Base-by-base conservation (phyloP, 2,888 invertebrate species). In the Cerceris ruficornis region DNA sequence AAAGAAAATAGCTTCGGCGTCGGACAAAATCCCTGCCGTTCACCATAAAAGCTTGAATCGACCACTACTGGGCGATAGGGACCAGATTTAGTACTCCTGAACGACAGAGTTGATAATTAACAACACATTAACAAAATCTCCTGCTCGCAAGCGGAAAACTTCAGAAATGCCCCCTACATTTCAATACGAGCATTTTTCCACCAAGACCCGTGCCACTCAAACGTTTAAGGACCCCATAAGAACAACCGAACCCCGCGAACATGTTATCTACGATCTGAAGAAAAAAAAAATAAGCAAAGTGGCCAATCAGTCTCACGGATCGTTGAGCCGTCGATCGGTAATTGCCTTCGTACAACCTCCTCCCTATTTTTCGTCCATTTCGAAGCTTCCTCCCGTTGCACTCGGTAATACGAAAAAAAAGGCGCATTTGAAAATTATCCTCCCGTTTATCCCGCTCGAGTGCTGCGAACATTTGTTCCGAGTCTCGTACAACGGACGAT, bases 391-490 rank as follows among this genome's bases (percentile, higher is more conserved):
- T 55, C n/a, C 28, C 28, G 28, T 28, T 28, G 1, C 28, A 28
- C 28, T 4, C 28, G 4, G 28, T 1, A 28, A 28, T 28, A 28
- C 28, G 28, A 28, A 28, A 28, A 28, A n/a, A 28, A 28, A 28
- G 28, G 52, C 14, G 41, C 39, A 43, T 43, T 62, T 54, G 46
- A 70, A n/a, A 42, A 87, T 88, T 88, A 89, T 88, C 83, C 87
- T 71, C 74, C 69, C 86, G 81, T 88, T 90, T 88, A 87, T 87
- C 70, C 81, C 88, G 89, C 75, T 84, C 54, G 78, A 74, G 65
- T 75, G 83, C 69, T 11, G 54, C 65, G 65, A 60, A 79, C 76
- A 66, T 76, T 85, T 77, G 80, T 57, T 54, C 75, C 62, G 41
- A 68, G 60, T 49, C 60, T 64, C 61, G 58, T 66, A 64, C 62